Conservation (phyloP, 2,888 invertebrate species). For the Idaea straminata region DNA sequence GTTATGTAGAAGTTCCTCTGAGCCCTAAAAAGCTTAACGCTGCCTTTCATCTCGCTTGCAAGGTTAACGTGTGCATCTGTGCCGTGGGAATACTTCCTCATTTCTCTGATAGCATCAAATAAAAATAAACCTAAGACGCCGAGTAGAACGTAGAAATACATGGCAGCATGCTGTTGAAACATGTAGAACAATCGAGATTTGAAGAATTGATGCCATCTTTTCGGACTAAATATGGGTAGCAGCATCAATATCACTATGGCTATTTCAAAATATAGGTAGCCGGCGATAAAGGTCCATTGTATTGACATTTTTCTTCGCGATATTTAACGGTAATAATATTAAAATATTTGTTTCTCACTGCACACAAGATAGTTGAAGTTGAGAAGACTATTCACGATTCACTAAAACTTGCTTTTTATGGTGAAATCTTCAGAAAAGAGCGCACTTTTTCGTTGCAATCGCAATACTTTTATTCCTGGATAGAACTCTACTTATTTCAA, state of each 20-base stretch:
- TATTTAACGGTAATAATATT: slow-evolving; percentile 25
- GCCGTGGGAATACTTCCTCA: slow-evolving; percentile 83
- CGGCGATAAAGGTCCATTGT: slow-evolving; percentile 89
- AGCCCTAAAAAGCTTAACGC: slow-evolving; percentile 87
- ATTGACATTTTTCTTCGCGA: slow-evolving; percentile 81
- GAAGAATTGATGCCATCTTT: slow-evolving; percentile 88
- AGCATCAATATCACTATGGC: slow-evolving; percentile 82
- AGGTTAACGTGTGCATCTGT: slow-evolving; percentile 68
- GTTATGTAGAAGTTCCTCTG: slow-evolving; percentile 91
- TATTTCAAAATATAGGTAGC: slow-evolving; percentile 86
- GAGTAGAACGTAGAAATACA: slow-evolving; percentile 83
- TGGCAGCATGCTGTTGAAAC: slow-evolving; percentile 81
- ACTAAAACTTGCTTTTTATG: not conserved
- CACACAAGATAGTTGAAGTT: slow-evolving; percentile 3
- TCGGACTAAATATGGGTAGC: slow-evolving; percentile 85
- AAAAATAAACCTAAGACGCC: slow-evolving; percentile 83
- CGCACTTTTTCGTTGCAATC: not conserved
- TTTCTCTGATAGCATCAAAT: slow-evolving; percentile 86
- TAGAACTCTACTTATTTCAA: not conserved
- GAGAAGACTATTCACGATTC: not conserved
- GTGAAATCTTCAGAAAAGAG: not conserved
- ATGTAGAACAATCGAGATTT: slow-evolving; percentile 84
- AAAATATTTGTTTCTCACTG: not conserved
- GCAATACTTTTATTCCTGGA: not conserved
- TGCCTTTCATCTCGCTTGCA: slow-evolving; percentile 82